A percentile compares a stretch with the other conserved stretches of the same genome.
Conservation (phyloP, 2,113 vertebrate genomes). For the Phrynosoma blainvillii region DNA sequence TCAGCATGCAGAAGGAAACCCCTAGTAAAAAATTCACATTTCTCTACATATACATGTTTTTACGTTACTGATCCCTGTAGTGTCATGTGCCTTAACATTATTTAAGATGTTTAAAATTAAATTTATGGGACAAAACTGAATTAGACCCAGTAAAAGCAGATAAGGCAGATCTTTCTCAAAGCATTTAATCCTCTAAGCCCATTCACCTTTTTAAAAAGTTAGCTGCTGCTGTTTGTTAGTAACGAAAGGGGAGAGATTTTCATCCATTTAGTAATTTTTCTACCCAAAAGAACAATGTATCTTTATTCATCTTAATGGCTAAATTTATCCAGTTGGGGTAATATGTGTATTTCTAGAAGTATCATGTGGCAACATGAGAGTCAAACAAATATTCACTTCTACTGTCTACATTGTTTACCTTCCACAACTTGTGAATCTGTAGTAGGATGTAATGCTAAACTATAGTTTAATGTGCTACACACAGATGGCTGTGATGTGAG, state of each 20-base stretch:
- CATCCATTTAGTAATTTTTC: neutral
- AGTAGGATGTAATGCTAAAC: neutral
- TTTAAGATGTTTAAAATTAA: constrained; percentile 11
- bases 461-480: neutral
- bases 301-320: neutral
- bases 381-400: neutral
- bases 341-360: neutral
- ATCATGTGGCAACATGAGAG: neutral
- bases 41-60: neutral
- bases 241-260: neutral
- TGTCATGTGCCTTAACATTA: constrained; percentile 22
- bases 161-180: neutral
- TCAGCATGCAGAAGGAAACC: neutral
- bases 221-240: neutral
- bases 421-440: neutral
- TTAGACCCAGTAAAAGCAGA: neutral
- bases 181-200: neutral
- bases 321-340: neutral
- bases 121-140: neutral
- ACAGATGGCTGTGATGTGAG: too few species aligned
- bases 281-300: neutral
- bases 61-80: neutral
- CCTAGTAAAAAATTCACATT: neutral
- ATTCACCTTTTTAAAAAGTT: neutral
- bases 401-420: neutral